Evolutionary conservation across 1,140 invertebrate genomes (phyloP).

Genomic region (Leptinotarsa texana): DNA sequence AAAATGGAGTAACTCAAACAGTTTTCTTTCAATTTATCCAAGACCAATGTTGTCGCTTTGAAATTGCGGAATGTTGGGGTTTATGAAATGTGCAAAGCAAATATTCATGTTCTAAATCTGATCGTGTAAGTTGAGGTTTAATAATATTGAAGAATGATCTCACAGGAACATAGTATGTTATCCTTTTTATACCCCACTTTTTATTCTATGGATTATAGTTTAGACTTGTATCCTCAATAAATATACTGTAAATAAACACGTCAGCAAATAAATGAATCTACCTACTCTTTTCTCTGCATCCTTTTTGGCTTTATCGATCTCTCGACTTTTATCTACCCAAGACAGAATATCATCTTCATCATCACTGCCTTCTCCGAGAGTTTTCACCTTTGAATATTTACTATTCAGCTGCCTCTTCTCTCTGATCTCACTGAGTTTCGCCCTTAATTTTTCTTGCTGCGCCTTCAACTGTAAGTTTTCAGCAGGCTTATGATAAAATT

Average conservation of each 20-base stretch:
- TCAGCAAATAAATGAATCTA: slow-evolving; percentile 15
- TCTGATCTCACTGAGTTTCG: slow-evolving; percentile 75
- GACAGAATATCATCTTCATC: slow-evolving; percentile 71
- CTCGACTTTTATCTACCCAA: slow-evolving; percentile 85
- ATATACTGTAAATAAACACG: neutral
- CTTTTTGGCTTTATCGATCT: slow-evolving; percentile 77
- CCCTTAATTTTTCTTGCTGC: slow-evolving; percentile 79
- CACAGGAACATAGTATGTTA: too few species aligned
- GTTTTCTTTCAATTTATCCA: too few species aligned
- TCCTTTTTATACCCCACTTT: too few species aligned
- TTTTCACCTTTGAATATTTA: slow-evolving; percentile 70
- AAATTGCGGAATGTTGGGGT: too few species aligned
- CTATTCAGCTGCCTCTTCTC: slow-evolving; percentile 81
- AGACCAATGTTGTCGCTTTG: too few species aligned
- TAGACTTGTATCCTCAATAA: too few species aligned
- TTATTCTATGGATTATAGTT: too few species aligned
- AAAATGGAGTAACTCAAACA: too few species aligned
- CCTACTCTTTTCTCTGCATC: slow-evolving; percentile 84
- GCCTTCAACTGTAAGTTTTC: slow-evolving; percentile 78
- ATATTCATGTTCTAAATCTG: too few species aligned
- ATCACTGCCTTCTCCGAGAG: slow-evolving; percentile 72
- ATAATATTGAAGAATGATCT: too few species aligned
- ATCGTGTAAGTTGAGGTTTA: too few species aligned
- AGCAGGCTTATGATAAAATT: slow-evolving; percentile 93
- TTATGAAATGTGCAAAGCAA: too few species aligned